These are phyloP conservation scores for Nylanderia fulva DNA, from an alignment of 1,140 invertebrate genomes.

Conservation along the genomic window DNA sequence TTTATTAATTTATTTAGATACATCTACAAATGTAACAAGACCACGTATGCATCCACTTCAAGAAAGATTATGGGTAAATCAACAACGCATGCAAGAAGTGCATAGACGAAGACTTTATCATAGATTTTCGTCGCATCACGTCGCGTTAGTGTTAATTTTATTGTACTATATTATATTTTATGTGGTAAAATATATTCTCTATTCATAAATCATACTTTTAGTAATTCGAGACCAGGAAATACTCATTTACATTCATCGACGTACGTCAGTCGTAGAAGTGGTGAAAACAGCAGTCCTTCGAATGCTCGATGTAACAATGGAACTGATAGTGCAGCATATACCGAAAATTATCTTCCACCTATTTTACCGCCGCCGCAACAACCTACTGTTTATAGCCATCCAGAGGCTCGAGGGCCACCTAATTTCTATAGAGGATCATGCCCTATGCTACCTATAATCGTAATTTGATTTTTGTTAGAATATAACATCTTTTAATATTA, in stretches of 20 bases:
- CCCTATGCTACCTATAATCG: slow-evolving; percentile 74
- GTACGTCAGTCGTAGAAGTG: slow-evolving; percentile 68
- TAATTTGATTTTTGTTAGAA: slow-evolving; percentile 57
- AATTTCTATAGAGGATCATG: slow-evolving; percentile 71
- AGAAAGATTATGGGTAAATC: slow-evolving; percentile 90
- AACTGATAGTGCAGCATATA: slow-evolving; percentile 61
- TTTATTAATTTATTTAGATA: slow-evolving; percentile 40
- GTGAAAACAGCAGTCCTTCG: slow-evolving; percentile 67
- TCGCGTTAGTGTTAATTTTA: slow-evolving; percentile 72
- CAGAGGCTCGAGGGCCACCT: slow-evolving; percentile 83
- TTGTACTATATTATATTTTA: slow-evolving; percentile 13
- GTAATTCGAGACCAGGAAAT: slow-evolving; percentile 73
- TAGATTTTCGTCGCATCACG: slow-evolving; percentile 76
- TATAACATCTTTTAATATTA: background rate
- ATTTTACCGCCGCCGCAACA: slow-evolving; percentile 81
- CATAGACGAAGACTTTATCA: slow-evolving; percentile 87
- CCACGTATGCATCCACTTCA: slow-evolving; percentile 90
- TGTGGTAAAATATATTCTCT: background rate
- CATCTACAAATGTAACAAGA: slow-evolving; percentile 72
- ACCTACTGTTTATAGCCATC: slow-evolving; percentile 86
- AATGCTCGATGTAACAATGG: slow-evolving; percentile 70
- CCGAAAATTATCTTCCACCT: slow-evolving; percentile 73
- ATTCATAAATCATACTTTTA: slow-evolving; percentile 41
- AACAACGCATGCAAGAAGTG: slow-evolving; percentile 90
- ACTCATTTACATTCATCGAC: slow-evolving; percentile 73